Evolutionary conservation across 2,888 invertebrate genomes (phyloP).

Genomic region (Cataglyphis albicans): DNA sequence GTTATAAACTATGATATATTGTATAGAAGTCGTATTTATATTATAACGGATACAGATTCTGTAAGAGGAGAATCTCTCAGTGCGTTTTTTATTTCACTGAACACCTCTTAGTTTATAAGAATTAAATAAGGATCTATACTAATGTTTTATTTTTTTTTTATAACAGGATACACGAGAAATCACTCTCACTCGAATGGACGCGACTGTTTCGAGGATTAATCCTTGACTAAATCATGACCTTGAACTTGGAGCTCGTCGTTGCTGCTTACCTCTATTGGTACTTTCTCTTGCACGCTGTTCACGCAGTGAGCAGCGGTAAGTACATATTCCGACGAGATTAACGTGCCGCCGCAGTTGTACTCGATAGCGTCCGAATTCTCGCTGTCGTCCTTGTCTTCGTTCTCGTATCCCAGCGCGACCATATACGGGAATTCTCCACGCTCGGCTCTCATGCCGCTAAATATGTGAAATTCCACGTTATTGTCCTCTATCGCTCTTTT

Average conservation of each 20-base stretch:
- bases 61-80: not conserved
- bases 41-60: not conserved
- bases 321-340: slow-evolving; percentile 79
- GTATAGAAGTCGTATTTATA: not conserved
- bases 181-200: not conserved
- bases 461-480: slow-evolving; percentile 72
- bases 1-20: not conserved
- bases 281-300: slow-evolving; percentile 73
- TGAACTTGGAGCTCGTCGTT: slow-evolving; percentile 21
- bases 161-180: not conserved
- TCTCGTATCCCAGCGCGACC: slow-evolving; percentile 79
- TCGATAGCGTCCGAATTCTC: slow-evolving; percentile 61
- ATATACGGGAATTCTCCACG: slow-evolving; percentile 80
- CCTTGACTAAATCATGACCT: not conserved
- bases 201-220: not conserved
- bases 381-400: slow-evolving; percentile 52
- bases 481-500: not conserved
- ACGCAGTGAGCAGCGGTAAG: slow-evolving; percentile 84
- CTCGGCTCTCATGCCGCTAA: slow-evolving; percentile 71
- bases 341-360: slow-evolving; percentile 81
- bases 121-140: not conserved
- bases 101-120: not conserved
- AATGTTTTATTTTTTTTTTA: not conserved
- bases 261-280: slow-evolving; percentile 78
- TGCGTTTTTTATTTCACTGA: not conserved